Base-by-base conservation (phyloP, 2,888 invertebrate genomes). In the Lycaena phlaeas region DNA sequence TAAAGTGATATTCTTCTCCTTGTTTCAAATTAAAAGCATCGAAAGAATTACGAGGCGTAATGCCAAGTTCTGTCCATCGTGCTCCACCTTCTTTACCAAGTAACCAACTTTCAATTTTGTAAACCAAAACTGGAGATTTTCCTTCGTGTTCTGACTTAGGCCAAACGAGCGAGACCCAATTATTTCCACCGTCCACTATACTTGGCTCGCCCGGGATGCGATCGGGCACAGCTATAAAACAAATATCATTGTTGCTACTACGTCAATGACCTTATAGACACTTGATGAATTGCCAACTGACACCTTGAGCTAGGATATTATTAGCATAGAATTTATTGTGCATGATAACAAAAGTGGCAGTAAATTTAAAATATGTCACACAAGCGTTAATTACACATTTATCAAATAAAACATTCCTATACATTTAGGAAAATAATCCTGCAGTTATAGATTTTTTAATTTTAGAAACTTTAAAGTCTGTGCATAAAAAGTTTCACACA, bases 91-190 rank as follows among this genome's bases (percentile, higher is more conserved):
- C 93, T 36, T 89, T 90, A 1, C 93, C 94, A 25, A 90, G 65
- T 25, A 90, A 82, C 94, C 94, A 94, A 41, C 90, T 88, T 57
- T 95, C 95, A 3, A 95, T 88, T 59, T 89, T 89, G 71, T 94
- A 95, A 0, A 94, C 94, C 17, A 93, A 85, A 2, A 95, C 91
- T 0, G 94, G 93, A 2, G 92, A 92, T 61, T 85, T 53, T 67
- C 79, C 90, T 14, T 85, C 84, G 44, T 86, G 82, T 42, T 88
- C 87, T 0, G 94, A 90, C 65, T 93, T 93, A 22, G 89, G 88
- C 95, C 95, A 95, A n/a, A 89, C 87, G 43, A 95, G 76, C 1
- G 94, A 92, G 37, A 95, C 85, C 90, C 95, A 95, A 64, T 92
- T 93, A 60, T 88, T 89, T 30, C 95, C 94, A n/a, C 91, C 90